Conservation (phyloP, 2,888 invertebrate species). For the Hirtodrosophila alboralis region DNA sequence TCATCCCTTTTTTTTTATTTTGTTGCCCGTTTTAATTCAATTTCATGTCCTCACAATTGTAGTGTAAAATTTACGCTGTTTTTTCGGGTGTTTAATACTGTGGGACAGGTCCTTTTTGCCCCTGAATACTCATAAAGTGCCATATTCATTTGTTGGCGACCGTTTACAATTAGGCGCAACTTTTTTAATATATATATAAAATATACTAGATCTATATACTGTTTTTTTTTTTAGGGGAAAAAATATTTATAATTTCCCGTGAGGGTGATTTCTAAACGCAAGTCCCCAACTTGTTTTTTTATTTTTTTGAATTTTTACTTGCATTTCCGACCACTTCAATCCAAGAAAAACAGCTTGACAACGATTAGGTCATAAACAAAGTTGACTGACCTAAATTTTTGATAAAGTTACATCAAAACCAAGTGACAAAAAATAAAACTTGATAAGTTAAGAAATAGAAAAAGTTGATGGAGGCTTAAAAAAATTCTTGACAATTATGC, state of each 20-base stretch:
- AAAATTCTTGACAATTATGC: no score
- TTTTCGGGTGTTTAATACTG: slow-evolving; percentile 46
- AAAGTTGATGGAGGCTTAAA: no score
- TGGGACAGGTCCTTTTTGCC: slow-evolving; percentile 19
- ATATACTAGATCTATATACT: no score
- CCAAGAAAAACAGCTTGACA: slow-evolving; percentile 9
- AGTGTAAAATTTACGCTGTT: slow-evolving; percentile 55
- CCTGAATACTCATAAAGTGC: slow-evolving; percentile 69
- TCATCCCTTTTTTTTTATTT: background rate
- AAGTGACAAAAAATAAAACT: background rate
- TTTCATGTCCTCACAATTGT: slow-evolving; percentile 54
- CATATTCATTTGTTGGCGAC: slow-evolving; percentile 53
- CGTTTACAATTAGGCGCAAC: slow-evolving; percentile 74
- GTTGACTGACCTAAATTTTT: slow-evolving; percentile 25
- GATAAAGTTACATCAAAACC: background rate
- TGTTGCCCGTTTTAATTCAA: slow-evolving; percentile 66
- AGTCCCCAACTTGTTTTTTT: slow-evolving; percentile 44
- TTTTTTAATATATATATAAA: slow-evolving; percentile 63
- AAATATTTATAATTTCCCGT: slow-evolving; percentile 73
- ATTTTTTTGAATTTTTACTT: slow-evolving; percentile 53
- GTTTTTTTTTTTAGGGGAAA: slow-evolving; percentile 34
- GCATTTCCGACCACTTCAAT: slow-evolving; percentile 44
- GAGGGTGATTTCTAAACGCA: slow-evolving; percentile 61
- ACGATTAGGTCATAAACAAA: slow-evolving; percentile 5
- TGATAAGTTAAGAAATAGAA: no score